Conservation (phyloP, 2,888 invertebrate genomes). For the Macropis europaea region DNA sequence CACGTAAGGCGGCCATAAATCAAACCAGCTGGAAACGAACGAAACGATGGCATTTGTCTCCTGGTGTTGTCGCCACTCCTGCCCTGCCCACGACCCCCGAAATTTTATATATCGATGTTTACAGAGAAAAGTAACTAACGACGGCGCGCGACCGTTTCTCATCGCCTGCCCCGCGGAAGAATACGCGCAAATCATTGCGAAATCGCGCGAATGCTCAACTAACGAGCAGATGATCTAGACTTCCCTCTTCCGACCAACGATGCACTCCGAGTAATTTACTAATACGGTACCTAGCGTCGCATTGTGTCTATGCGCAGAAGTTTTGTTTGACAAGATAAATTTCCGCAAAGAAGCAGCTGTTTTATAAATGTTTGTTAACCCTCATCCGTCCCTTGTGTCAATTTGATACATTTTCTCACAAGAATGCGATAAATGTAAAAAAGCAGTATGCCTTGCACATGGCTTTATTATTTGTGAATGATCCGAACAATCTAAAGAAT, state of each 20-base stretch:
- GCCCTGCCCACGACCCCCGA: conserved; percentile 9
- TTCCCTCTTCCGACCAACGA: conserved; percentile 17
- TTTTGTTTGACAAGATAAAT: too few species aligned
- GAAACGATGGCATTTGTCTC: conserved; percentile 56
- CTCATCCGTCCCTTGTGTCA: too few species aligned
- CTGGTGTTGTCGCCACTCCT: conserved; percentile 18
- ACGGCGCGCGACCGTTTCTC: conserved; percentile 34
- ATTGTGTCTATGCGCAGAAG: too few species aligned
- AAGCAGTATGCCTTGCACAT: too few species aligned
- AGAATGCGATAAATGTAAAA: too few species aligned
- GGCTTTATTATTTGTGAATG: too few species aligned
- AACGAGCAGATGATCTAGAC: conserved; percentile 36
- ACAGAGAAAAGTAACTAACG: conserved; percentile 40
- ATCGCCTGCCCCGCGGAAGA: conserved; percentile 6
- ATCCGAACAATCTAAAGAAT: too few species aligned
- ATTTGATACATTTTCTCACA: too few species aligned
- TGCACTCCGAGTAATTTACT: too few species aligned
- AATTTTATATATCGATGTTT: conserved; percentile 41
- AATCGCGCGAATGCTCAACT: conserved; percentile 15
- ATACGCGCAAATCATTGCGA: conserved; percentile 42
- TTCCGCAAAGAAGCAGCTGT: too few species aligned
- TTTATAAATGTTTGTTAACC: too few species aligned
- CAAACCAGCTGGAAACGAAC: conserved; percentile 56
- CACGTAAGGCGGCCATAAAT: conserved; percentile 60
- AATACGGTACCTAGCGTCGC: too few species aligned